Base-by-base conservation (phyloP, 2,113 vertebrate genomes). In the Saguinus imperator region DNA sequence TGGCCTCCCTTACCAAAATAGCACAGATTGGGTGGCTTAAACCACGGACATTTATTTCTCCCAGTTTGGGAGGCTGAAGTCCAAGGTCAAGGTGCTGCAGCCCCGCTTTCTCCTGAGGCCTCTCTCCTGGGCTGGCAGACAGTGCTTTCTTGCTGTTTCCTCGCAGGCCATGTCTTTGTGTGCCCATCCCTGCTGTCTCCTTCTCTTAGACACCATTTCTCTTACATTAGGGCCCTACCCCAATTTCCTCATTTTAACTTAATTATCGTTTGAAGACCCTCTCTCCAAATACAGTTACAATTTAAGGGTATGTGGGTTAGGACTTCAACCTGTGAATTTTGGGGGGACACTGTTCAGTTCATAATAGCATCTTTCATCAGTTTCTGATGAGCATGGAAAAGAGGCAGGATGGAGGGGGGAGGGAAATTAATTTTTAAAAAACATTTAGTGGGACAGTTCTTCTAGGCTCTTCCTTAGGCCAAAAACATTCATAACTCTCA, bases 101-200 rank as follows among this genome's bases (percentile, higher is more conserved):
- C 16, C 32, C 52, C 64, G 43, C 64, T 35, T 58, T 64, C 70
- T 70, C 76, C 72, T 2, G 40, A 57, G 48, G 20, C 43, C 43
- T 35, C 16, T 64, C 70, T 27, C 25, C 73, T 10, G 3, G 52
- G 20, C 81, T 70, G n/a, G n/a, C n/a, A 6, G 20, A 37, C 0
- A 0, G 12, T 40, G 0, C 21, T 55, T 20, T 17, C 75, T 68
- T 29, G 0, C 66, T 23, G 29, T 12, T 2, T 4, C 32, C 50
- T 75, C 1, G 1, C 0, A 0, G 14, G 40, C 43, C 20, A n/a
- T 80, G 48, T 9, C 35, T 66, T 45, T 10, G 43, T 18, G 11
- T 8, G 0, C 21, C 21, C 12, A 0, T 25, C 16, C 27, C 6
- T 3, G 18, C 2, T 1, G 3, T 75, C 27, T 64, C 68, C 43